Base-by-base conservation (phyloP, 2,113 vertebrate genomes). In the Cnemophilus loriae region DNA sequence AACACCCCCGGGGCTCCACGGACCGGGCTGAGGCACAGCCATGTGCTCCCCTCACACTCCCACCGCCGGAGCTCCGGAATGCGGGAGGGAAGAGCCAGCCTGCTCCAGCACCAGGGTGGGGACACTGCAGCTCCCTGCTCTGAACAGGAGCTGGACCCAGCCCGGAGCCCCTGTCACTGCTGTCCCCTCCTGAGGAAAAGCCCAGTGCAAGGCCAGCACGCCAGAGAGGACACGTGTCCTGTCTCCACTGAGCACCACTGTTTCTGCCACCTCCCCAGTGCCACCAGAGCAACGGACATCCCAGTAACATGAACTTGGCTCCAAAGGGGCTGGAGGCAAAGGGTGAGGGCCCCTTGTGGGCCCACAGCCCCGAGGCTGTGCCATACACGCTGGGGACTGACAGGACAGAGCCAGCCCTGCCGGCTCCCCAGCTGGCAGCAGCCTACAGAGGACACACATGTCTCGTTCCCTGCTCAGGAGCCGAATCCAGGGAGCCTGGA, bases 351-450 rank as follows among this genome's bases (percentile, higher is more conserved):
- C 57, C 33, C 18, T n/a, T 22, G 18, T 22, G 63, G 68, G 63
- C 81, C 55, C 8, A 18, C 0, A 0, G 12, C 10, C 13, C 39
- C 0, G 0, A 22, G 60, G 79, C 47, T 24, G 13, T 70, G 10
- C 30, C 18, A 39, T 6, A 5, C 24, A 1, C 3, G n/a, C 78
- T 33, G 50, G 35, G 41, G 12, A 9, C 24, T 1, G 5, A 42
- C 71, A 76, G 80, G 67, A 80, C 53, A 42, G 42, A 46, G 69
- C 32, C 84, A 82, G 75, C 37, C 22, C 60, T 0, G 4, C 37
- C 11, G 16, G 23, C 19, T 39, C 20, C 39, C 33, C 69, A 30
- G 87, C 60, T 32, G 67, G 78, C 68, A 82, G 70, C 70, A 49
- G 37, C 32, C 28, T 24, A 11, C 30, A n/a, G 57, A n/a, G 35